phyloP scores from a whole-genome alignment of 2,888 invertebrate genomes.

The Heliconius hortense region DNA sequence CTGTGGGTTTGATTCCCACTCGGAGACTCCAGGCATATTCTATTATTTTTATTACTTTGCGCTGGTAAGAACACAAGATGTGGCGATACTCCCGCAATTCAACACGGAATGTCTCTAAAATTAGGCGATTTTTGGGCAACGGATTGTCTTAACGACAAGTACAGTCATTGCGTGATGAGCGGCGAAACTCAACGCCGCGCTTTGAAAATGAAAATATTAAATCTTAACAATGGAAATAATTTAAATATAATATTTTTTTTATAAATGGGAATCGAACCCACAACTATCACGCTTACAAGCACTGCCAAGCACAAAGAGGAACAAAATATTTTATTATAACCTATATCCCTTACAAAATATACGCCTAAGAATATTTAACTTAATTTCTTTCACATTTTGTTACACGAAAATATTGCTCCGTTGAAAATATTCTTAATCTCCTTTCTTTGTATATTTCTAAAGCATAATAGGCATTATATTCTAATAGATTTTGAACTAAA shows the following conservation, averaged over 20 bases:
- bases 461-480: neutral
- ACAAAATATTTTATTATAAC: neutral
- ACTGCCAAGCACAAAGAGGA: neutral
- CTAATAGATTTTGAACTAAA: conserved; percentile 2
- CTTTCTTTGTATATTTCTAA: conserved; percentile 3
- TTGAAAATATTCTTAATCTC: neutral
- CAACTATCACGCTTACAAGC: neutral
- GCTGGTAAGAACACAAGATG: neutral
- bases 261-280: neutral
- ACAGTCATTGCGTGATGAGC: too few species aligned
- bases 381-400: conserved; percentile 5
- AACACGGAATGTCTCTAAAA: neutral
- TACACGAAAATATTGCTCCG: neutral
- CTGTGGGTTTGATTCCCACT: too few species aligned
- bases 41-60: neutral
- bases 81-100: neutral
- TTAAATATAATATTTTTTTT: neutral
- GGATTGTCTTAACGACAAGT: too few species aligned
- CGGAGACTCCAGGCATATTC: neutral
- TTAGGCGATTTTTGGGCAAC: neutral
- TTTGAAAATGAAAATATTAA: too few species aligned
- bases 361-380: neutral
- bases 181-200: too few species aligned
- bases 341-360: neutral
- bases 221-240: neutral